Percentiles rank a stretch among this genome's conserved stretches.
Evolutionary conservation across 2,113 vertebrate species (phyloP).

Genomic region (Psettodes erumei): DNA sequence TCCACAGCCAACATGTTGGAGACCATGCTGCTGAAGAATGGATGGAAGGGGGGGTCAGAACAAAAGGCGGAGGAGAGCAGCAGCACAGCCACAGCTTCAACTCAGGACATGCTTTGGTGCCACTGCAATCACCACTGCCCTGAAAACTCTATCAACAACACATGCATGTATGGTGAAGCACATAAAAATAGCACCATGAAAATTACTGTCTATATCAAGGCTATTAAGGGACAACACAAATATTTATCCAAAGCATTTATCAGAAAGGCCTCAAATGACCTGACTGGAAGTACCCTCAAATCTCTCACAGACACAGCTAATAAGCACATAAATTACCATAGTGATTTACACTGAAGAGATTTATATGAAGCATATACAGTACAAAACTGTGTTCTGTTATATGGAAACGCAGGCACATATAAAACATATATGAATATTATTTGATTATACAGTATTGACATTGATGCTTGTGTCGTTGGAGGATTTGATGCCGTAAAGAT

Average conservation of each 20-base stretch:
- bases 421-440: not conserved
- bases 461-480: too few species aligned
- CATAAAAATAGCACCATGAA: not conserved
- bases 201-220: not conserved
- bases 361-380: not conserved
- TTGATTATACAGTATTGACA: too few species aligned
- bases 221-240: slow-evolving; percentile 11
- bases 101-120: slow-evolving; percentile 88
- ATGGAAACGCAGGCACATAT: not conserved
- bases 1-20: slow-evolving; percentile 84
- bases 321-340: not conserved
- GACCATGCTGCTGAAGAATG: slow-evolving; percentile 89
- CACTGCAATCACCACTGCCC: slow-evolving; percentile 96
- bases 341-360: not conserved
- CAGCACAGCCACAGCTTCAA: slow-evolving; percentile 76
- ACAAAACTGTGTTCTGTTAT: not conserved
- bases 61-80: slow-evolving; percentile 83
- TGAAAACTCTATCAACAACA: slow-evolving; percentile 92
- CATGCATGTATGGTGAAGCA: slow-evolving; percentile 81
- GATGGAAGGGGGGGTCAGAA: slow-evolving; percentile 86
- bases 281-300: not conserved
- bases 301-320: not conserved
- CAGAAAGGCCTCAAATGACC: slow-evolving; percentile 5
- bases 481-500: too few species aligned
- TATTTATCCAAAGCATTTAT: slow-evolving; percentile 2